Base-by-base conservation (phyloP, 2,113 vertebrate genomes). In the Galeopterus variegatus region DNA sequence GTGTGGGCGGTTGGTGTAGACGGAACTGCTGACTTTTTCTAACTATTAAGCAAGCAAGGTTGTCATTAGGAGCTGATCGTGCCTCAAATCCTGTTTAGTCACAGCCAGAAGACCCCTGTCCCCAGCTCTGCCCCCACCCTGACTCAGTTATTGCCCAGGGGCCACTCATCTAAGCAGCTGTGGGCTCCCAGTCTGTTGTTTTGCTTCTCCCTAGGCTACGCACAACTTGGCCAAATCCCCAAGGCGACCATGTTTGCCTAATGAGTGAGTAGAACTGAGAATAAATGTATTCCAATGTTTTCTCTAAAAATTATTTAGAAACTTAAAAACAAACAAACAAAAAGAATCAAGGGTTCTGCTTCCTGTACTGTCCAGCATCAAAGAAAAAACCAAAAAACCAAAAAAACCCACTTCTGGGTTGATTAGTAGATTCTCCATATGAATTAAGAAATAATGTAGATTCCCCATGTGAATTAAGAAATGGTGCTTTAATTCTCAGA, bases 321-420 rank as follows among this genome's bases (percentile, higher is more conserved):
- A 77, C 52, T 86, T 83, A 36, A 36, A 52, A n/a, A 91, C 58
- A 75, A 28, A 92, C 48, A 88, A 82, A 93, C 17, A 87, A 73
- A 56, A 79, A 2, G 70, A 33, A 75, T 24, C 5, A n/a, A n/a
- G n/a, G n/a, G n/a, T n/a, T n/a, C n/a, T n/a, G n/a, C n/a, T n/a
- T n/a, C n/a, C n/a, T n/a, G n/a, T n/a, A n/a, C n/a, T n/a, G n/a
- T n/a, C n/a, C n/a, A n/a, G n/a, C n/a, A n/a, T n/a, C n/a, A n/a
- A n/a, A n/a, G n/a, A 41, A 41, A 41, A 41, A 41, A 41, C 41
- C 41, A 41, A 41, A 41, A 41, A 41, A 41, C 41, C 41, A 41
- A 41, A 41, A 41, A 41, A 41, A 41, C 41, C 41, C 41, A 41
- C 41, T 41, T 84, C 69, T 45, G 56, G 18, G 75, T 81, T 17